These are phyloP conservation scores for Phoxinus phoxinus DNA, from an alignment of 2,113 vertebrate genomes.

Conservation along the genomic window DNA sequence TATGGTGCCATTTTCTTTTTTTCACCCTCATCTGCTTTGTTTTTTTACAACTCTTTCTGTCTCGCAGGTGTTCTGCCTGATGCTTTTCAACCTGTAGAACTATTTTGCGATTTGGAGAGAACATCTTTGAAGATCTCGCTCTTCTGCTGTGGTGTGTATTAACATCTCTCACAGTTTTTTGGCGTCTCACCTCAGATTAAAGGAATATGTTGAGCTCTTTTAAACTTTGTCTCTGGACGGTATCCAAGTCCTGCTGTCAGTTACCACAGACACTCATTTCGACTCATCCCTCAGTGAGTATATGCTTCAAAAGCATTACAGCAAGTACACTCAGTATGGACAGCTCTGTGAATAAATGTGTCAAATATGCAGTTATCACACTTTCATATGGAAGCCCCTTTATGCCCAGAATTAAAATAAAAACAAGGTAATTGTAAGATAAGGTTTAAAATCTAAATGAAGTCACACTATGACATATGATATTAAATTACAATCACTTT, in stretches of 20 bases:
- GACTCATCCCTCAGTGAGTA: not conserved
- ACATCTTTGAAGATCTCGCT: not conserved
- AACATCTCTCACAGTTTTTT: constrained; percentile 12
- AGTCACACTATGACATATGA: not conserved
- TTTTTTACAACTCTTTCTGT: not conserved
- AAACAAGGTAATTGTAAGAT: not conserved
- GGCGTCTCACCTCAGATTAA: constrained; percentile 19
- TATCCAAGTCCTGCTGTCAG: not conserved
- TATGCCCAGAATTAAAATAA: not conserved
- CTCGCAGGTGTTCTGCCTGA: not conserved
- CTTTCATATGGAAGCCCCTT: not conserved
- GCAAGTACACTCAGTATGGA: not conserved
- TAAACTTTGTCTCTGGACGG: not conserved
- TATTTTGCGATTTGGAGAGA: not conserved
- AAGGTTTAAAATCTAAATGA: not conserved
- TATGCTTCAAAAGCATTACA: not conserved
- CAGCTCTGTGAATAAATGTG: not conserved
- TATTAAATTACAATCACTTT: not conserved
- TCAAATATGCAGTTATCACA: not conserved
- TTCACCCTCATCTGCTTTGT: constrained; percentile 27
- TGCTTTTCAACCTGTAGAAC: not conserved
- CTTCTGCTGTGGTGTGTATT: not conserved
- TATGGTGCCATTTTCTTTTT: constrained; percentile 47
- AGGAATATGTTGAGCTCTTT: not conserved
- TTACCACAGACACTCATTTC: not conserved